phyloP scores from a whole-genome alignment of 2,888 invertebrate genomes.

The Pristionchus arcanus region DNA sequence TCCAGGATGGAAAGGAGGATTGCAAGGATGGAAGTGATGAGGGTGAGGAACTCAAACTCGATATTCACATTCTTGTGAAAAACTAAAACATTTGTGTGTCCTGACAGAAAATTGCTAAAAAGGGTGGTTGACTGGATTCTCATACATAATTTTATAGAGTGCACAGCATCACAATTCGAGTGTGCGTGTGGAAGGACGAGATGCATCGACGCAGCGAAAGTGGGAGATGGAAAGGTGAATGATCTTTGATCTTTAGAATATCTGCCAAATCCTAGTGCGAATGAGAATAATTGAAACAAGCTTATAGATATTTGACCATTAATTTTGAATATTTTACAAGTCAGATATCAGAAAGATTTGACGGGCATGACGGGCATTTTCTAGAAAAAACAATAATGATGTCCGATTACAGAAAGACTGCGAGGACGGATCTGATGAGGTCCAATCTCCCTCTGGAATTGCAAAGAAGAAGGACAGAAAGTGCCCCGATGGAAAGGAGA shows the following conservation, averaged over 20 bases:
- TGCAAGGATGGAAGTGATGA: constrained; percentile 82
- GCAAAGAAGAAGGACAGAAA: neutral
- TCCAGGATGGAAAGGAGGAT: constrained; percentile 80
- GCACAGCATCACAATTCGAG: constrained; percentile 80
- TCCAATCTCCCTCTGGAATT: neutral
- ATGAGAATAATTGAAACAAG: too few species aligned
- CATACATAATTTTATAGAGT: constrained; percentile 74
- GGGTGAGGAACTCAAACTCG: constrained; percentile 55
- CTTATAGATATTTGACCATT: too few species aligned
- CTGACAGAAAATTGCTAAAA: too few species aligned
- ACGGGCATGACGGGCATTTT: too few species aligned
- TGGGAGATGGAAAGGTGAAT: constrained; percentile 79
- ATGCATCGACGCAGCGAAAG: constrained; percentile 79
- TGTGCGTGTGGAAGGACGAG: constrained; percentile 81
- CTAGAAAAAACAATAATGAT: neutral
- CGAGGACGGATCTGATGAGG: constrained; percentile 69
- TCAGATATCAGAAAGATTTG: too few species aligned
- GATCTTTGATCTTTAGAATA: constrained; percentile 76
- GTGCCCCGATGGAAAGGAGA: constrained; percentile 49
- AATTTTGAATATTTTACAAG: too few species aligned
- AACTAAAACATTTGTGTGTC: too few species aligned
- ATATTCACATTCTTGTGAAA: too few species aligned
- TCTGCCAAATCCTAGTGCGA: neutral
- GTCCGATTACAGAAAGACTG: constrained; percentile 61
- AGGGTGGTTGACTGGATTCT: too few species aligned